Base-by-base conservation (phyloP, 2,113 vertebrate species). In the Myrmophylax atrothorax region DNA sequence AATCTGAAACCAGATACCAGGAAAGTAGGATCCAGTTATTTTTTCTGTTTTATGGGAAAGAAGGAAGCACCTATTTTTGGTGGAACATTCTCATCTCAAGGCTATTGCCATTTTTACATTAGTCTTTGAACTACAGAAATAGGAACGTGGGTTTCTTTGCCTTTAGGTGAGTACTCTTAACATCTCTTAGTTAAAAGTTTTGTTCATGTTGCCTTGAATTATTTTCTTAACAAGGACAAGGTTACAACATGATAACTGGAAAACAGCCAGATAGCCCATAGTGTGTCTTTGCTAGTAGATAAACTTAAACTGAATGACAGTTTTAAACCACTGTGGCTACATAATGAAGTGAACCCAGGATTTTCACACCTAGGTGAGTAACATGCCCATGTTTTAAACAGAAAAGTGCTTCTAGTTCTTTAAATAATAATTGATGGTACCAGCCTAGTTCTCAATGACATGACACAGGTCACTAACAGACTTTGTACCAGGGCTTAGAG, bases 31-130 rank as follows among this genome's bases (percentile, higher is more conserved):
- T 52, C 20, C 22, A 23, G 12, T 35, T 33, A 3, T 19, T 90
- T 89, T 67, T 79, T 47, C 28, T 82, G 29, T 28, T 89, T 79
- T n/a, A 18, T 18, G 72, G 22, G 60, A 74, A 46, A 80, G 37
- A 85, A 62, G 0, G 4, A 86, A 77, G 42, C 18, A 55, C 18
- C 18, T 74, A 14, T 37, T 90, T 90, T 70, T 63, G 22, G 42
- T 86, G 33, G 28, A 84, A 87, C 17, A 28, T 38, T 74, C 47
- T 89, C 76, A 55, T 84, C 79, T 86, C 37, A 88, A 86, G 55
- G 86, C 29, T 67, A 80, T 93, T 94, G 92, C 83, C 86, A 88
- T 80, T 91, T 91, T 87, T 73, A 87, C 29, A n/a, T 89, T 84
- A 90, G 24, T 44, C 80, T 90, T 93, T 84, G 76, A 92, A 89